phyloP scores from a whole-genome alignment of 2,888 invertebrate genomes.

The Andrena chrysosceles region DNA sequence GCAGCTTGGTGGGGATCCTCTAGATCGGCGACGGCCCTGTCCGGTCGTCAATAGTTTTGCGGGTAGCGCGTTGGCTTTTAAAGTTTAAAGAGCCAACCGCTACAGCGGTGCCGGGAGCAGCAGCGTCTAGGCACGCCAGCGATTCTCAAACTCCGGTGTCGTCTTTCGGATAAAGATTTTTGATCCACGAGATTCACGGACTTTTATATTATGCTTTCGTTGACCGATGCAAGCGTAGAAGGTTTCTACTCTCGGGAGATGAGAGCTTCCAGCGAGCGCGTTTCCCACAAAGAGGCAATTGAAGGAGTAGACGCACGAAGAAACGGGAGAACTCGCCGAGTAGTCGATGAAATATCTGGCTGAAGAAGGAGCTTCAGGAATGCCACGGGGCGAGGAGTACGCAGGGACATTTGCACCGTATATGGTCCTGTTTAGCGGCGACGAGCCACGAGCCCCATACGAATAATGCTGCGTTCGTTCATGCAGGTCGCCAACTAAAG shows the following conservation, averaged over 20 bases:
- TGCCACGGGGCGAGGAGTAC: constrained; percentile 51
- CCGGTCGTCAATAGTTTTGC: constrained; percentile 77
- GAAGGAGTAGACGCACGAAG: constrained; percentile 20
- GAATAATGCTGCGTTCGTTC: not conserved
- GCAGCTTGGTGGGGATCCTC: constrained; percentile 33
- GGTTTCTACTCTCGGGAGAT: not conserved
- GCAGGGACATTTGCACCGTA: constrained; percentile 75
- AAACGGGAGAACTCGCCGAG: constrained; percentile 43
- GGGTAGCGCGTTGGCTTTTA: constrained; percentile 80
- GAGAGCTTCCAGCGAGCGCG: not conserved
- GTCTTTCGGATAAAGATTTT: not conserved
- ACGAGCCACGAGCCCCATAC: constrained; percentile 51
- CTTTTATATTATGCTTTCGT: not conserved
- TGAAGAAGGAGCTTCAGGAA: constrained; percentile 57
- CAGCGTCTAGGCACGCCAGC: constrained; percentile 75
- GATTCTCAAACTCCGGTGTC: constrained; percentile 74
- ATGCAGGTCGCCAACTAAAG: not conserved
- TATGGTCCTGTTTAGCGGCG: constrained; percentile 77
- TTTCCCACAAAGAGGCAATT: constrained; percentile 28
- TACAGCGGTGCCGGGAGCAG: constrained; percentile 45
- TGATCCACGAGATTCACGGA: not conserved
- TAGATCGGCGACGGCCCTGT: constrained; percentile 57
- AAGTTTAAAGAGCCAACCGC: constrained; percentile 82
- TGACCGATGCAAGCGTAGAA: not conserved
- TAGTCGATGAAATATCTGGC: constrained; percentile 55